These are phyloP conservation scores for Platichthys flesus DNA, from an alignment of 2,113 vertebrate species.

Conservation along the genomic window DNA sequence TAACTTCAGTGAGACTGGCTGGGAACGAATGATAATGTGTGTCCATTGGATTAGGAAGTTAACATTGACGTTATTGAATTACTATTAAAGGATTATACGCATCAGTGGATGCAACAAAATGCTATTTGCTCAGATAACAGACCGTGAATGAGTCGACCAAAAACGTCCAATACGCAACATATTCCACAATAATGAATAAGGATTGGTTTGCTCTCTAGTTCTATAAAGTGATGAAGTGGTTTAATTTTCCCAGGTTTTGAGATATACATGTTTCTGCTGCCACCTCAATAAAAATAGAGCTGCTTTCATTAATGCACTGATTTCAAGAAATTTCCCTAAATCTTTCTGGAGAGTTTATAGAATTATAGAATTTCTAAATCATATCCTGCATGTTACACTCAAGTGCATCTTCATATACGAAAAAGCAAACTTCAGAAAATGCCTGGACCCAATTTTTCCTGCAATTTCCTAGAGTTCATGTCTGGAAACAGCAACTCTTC, in stretches of 20 bases:
- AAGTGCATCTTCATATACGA: too few species aligned
- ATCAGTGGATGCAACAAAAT: constrained; percentile 1
- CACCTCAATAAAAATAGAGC: not conserved
- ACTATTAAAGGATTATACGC: constrained; percentile 53
- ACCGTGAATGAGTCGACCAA: not conserved
- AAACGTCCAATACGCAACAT: not conserved
- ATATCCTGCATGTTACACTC: too few species aligned
- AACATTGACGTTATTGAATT: constrained; percentile 50
- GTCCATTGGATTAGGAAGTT: constrained; percentile 54
- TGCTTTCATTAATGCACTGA: too few species aligned
- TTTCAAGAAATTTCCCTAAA: too few species aligned
- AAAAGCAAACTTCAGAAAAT: too few species aligned
- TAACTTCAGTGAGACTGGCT: constrained; percentile 65
- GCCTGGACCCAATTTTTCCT: too few species aligned
- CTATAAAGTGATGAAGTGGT: too few species aligned
- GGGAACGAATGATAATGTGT: constrained; percentile 47
- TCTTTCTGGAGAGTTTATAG: too few species aligned
- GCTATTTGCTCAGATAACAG: constrained; percentile 14
- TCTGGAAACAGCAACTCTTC: too few species aligned
- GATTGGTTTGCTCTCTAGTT: not conserved
- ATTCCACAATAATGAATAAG: not conserved
- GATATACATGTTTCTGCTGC: not conserved
- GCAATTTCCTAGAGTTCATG: too few species aligned
- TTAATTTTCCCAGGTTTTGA: too few species aligned
- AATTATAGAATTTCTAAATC: not conserved